Conservation (phyloP, 2,797 vertebrate species). For the Nyctalus aviator region DNA sequence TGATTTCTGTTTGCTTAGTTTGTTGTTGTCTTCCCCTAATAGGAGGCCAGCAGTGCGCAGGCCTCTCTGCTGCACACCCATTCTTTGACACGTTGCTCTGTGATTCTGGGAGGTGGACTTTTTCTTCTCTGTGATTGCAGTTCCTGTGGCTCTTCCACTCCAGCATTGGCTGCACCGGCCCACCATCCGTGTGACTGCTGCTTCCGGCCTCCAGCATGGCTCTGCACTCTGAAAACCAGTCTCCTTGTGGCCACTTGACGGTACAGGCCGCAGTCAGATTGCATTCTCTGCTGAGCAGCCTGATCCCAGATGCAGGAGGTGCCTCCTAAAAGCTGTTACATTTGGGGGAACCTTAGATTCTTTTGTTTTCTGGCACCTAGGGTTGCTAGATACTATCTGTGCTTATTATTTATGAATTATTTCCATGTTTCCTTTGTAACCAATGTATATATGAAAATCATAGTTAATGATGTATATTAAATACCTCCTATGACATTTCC, state of each 20-base stretch:
- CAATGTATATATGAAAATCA: background rate
- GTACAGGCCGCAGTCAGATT: background rate
- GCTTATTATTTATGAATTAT: background rate
- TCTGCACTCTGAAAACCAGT: background rate
- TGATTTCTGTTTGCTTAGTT: background rate
- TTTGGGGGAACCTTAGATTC: background rate
- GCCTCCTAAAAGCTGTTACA: background rate
- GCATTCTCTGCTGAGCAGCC: background rate
- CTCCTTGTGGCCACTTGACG: too few species aligned
- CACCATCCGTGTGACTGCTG: background rate
- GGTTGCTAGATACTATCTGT: background rate
- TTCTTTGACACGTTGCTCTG: fast-evolving
- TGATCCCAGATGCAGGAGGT: fast-evolving
- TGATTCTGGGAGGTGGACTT: background rate
- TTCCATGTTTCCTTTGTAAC: background rate
- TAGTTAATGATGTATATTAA: background rate
- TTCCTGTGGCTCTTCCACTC: fast-evolving
- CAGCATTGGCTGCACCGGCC: fast-evolving
- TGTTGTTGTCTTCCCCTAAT: background rate
- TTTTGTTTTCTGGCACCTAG: background rate
- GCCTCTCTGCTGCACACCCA: background rate
- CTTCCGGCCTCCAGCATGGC: background rate
- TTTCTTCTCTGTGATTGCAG: background rate
- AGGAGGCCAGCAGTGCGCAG: background rate
- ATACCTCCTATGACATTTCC: background rate